phyloP scores from a whole-genome alignment of 2,797 vertebrate species.

The Notamacropus eugenii region DNA sequence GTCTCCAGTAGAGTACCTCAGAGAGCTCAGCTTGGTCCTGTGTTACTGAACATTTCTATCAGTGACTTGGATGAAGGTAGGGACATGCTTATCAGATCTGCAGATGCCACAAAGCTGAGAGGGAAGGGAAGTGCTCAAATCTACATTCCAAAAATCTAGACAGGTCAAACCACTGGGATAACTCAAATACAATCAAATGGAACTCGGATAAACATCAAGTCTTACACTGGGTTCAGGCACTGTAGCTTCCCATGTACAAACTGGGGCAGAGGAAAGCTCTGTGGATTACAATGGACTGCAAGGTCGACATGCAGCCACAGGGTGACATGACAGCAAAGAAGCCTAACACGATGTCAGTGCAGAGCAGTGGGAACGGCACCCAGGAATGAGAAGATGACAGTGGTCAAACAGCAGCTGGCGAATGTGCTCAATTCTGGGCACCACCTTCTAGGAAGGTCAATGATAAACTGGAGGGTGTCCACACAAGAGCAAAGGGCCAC shows the following conservation, averaged over 20 bases:
- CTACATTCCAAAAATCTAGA: not conserved
- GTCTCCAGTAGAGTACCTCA: not conserved
- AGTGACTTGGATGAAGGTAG: not conserved
- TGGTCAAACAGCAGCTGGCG: not conserved
- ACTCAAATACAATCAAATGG: not conserved
- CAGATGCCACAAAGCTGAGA: not conserved
- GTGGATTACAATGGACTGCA: no score
- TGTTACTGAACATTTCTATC: not conserved
- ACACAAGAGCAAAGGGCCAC: not conserved
- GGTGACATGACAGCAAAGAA: not conserved
- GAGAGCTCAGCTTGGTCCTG: not conserved
- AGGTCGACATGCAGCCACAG: not conserved
- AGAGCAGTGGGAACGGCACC: not conserved
- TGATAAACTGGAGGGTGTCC: not conserved
- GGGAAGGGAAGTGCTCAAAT: not conserved
- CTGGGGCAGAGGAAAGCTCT: not conserved
- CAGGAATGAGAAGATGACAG: not conserved
- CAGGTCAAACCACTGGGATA: not conserved
- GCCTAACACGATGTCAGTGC: not conserved
- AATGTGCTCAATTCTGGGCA: not conserved
- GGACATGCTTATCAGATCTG: not conserved
- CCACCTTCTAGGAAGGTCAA: not conserved
- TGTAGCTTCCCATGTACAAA: not conserved
- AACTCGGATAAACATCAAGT: not conserved
- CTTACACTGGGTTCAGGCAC: not conserved